Evolutionary conservation across 2,113 vertebrate genomes (phyloP), one percentile per base, ranked within the genome.

Genomic region (Rafetus swinhoei): DNA sequence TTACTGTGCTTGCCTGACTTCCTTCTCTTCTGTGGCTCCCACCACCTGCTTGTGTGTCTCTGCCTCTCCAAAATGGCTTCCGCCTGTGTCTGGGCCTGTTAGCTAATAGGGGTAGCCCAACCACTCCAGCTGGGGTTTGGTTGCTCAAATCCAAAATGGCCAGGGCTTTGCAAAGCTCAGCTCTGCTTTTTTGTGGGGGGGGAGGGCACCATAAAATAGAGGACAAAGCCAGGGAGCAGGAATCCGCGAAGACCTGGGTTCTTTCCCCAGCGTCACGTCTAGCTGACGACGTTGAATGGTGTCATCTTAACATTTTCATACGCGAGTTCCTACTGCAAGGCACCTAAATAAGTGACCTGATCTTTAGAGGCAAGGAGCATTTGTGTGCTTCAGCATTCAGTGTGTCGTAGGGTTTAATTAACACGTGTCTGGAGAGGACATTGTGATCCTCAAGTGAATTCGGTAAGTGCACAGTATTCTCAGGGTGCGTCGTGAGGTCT

Each of bases 391-490:
- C 22, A 50, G 74, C 13, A 50, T 45, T 15, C 24, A 25, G 45
- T 77, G 39, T 50, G 11, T 50, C 25, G 74, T 77, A 15, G 50
- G 74, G 18, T 86, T 85, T 13, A 5, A 1, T 11, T 24, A 35
- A 24, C 21, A 1, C 0, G 0, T 35, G 15, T 62, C 79, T 85
- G 57, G 50, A 84, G 80, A 84, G 80, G 87, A 25, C 65, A 77
- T 79, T 53, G 69, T 22, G 65, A 84, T 84, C 57, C 86, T 9
- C 21, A 81, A 82, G 56, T 39, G 87, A 90, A 94, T 86, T 65
- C 29, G 1, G 2, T 1, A 3, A 0, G 56, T 19, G 1, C 22
- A 3, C 0, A 0, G 6, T 21, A 19, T 1, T 60, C 81, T 60
- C 5, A 60, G 82, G 92, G 83, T 27, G 24, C 79, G 74, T 52